These are phyloP conservation scores for chimpanzee (Pan troglodytes) DNA, from an alignment of 2,113 vertebrate genomes.

Conservation along the genomic window NHGRI_mPanTro3-v2.1_pri NC_072413.2:73409001-73409500, in stretches of 20 bases:
- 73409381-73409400: background rate
- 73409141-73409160: background rate
- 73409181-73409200: background rate
- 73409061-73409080: background rate
- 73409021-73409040: background rate
- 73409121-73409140: background rate
- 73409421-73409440: background rate
- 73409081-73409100: background rate
- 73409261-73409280: too few relatives aligned
- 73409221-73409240: background rate
- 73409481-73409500: too few relatives aligned
- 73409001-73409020: fast-evolving
- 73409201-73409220: background rate
- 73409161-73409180: background rate
- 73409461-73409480: background rate
- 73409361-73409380: background rate
- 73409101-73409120: background rate
- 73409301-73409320: background rate
- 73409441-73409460: background rate
- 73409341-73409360: background rate
- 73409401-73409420: background rate
- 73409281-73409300: background rate
- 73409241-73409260: background rate
- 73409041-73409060: background rate
- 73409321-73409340: background rate